Base-by-base conservation (phyloP, 2,797 vertebrate genomes). In the Sebastes vulpes region DNA sequence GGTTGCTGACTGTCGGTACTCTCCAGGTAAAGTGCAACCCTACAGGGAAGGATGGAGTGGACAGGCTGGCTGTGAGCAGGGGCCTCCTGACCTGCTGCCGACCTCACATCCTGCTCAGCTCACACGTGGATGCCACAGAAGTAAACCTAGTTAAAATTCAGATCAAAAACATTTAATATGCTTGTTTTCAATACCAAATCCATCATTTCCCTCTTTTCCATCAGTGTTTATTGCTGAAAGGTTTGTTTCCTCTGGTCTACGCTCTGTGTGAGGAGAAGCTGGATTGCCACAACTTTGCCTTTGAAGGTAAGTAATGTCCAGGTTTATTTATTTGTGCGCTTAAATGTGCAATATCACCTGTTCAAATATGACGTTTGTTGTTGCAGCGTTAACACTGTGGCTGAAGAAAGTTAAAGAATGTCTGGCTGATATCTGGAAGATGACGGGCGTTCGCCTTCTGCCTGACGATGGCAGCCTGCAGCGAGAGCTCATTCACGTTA, bases 61-160 rank as follows among this genome's bases (percentile, higher is more conserved):
- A 90, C 75, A 87, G 89, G 50, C 89, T 98, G 84, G 94, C 96
- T 14, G 77, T 98, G 66, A 93, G 83, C 77, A 93, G 96, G 25
- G 97, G 97, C 31, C 93, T 98, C 46, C 92, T 99, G 83, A 97
- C 96, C 0, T 97, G 97, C 94, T 96, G 96, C 85, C 95, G 75
- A 58, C 88, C 64, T 3, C 91, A 96, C 35, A 86, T 97, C 70
- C 89, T 98, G 61, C 93, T 95, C 83, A 89, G 92, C 72, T 87
- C 56, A 53, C 75, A 89, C 56, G 59, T 1, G 3, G 78, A 91
- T 14, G 42, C 14, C 57, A 26, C 72, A 54, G 38, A 94, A 91
- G 97, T 97, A 90, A 81, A 58, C 64, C n/a, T 16, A 26, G 4
- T 4, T 1, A 4, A 52, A 54, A 14, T 6, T 31, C 25, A 28